A percentile compares a stretch with the other conserved stretches of the same genome.
Evolutionary conservation across 2,888 invertebrate species (phyloP).

Genomic region (Linnaemya vulpina): DNA sequence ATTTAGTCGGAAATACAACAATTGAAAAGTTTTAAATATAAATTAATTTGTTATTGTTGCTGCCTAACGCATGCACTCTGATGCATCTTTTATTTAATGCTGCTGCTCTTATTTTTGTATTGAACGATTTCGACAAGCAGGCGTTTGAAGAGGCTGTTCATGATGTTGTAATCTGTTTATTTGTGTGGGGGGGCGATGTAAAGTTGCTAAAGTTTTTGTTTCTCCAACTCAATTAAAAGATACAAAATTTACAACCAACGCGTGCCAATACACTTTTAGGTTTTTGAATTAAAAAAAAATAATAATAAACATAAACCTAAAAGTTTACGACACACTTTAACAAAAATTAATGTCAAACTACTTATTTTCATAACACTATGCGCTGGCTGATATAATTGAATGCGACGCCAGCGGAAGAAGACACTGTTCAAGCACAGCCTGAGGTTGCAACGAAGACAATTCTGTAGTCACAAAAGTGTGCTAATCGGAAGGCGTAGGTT

Average conservation of each 20-base stretch:
- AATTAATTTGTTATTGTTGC: constrained; percentile 5
- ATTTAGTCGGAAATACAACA: constrained; percentile 35
- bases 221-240: constrained; percentile 4
- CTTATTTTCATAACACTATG: constrained; percentile 46
- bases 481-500: constrained; percentile 61
- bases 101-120: constrained; percentile 5
- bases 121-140: constrained; percentile 16
- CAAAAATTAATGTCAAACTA: constrained; percentile 55
- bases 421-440: not conserved
- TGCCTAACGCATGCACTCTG: not conserved
- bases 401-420: constrained; percentile 44
- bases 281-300: not conserved
- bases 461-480: constrained; percentile 62
- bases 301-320: not conserved
- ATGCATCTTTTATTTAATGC: not conserved
- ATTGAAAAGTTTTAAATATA: constrained; percentile 18
- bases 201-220: not conserved
- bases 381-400: constrained; percentile 44
- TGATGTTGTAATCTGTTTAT: not conserved
- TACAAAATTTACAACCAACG: constrained; percentile 49
- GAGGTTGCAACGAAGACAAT: constrained; percentile 11
- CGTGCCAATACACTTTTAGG: constrained; percentile 43
- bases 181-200: not conserved
- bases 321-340: constrained; percentile 40
- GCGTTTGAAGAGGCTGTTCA: constrained; percentile 32